Percentiles rank a stretch among this genome's conserved stretches.
Conservation (phyloP, 2,888 invertebrate genomes). For the Leucoma salicis region DNA sequence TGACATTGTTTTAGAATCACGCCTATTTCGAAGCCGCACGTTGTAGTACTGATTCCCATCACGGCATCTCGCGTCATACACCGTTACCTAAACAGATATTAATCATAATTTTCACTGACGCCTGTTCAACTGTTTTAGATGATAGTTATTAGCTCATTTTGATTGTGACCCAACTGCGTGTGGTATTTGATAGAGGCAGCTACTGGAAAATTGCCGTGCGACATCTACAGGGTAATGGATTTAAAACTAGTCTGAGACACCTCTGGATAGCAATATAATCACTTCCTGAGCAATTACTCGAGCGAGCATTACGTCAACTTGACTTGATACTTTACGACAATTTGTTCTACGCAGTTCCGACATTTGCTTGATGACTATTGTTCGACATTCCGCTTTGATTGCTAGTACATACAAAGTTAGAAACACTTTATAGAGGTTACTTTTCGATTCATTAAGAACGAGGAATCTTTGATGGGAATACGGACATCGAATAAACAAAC, state of each 20-base stretch:
- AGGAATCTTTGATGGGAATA: constrained; percentile 31
- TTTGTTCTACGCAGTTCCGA: constrained; percentile 29
- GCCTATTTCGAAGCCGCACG: constrained; percentile 27
- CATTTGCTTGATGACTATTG: constrained; percentile 15
- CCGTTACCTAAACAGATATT: constrained; percentile 80
- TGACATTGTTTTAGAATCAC: constrained; percentile 27
- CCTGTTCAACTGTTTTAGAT: constrained; percentile 70
- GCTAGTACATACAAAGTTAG: constrained; percentile 7
- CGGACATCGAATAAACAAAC: constrained; percentile 26
- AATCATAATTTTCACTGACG: constrained; percentile 81
- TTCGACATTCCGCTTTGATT: constrained; percentile 10
- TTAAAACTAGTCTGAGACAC: constrained; percentile 72
- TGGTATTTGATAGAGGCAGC: constrained; percentile 58
- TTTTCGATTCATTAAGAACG: constrained; percentile 25
- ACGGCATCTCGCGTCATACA: constrained; percentile 39
- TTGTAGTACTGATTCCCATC: constrained; percentile 46
- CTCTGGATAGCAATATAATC: constrained; percentile 72
- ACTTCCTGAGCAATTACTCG: constrained; percentile 65
- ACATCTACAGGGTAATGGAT: constrained; percentile 74
- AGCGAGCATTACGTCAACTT: constrained; percentile 44
- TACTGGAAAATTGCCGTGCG: constrained; percentile 80
- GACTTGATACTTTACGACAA: constrained; percentile 42
- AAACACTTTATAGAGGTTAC: constrained; percentile 20
- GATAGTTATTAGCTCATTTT: constrained; percentile 77
- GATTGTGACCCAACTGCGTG: constrained; percentile 67